Conservation (phyloP, 2,113 vertebrate species). For the Colossoma macropomum region DNA sequence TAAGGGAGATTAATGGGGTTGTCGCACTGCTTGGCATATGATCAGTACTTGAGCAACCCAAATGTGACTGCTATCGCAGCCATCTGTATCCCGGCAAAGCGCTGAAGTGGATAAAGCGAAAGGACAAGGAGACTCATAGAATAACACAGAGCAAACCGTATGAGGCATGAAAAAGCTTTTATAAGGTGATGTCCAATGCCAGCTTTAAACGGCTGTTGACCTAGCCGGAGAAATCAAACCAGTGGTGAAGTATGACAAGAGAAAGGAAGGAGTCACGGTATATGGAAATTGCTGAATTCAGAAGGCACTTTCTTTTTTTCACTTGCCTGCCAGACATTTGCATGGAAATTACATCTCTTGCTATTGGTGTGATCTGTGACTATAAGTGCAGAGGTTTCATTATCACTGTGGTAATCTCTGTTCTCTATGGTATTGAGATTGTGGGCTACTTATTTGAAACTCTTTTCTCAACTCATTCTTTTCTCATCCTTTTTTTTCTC, state of each 20-base stretch:
- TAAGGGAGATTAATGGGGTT: slow-evolving; percentile 86
- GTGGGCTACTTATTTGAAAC: slow-evolving; percentile 33
- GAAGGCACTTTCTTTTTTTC: slow-evolving; percentile 44
- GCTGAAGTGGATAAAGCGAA: slow-evolving; percentile 70
- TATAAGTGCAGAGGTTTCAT: slow-evolving; percentile 61
- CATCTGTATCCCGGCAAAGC: slow-evolving; percentile 76
- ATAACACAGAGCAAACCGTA: slow-evolving; percentile 69
- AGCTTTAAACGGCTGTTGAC: slow-evolving; percentile 57
- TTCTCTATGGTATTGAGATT: slow-evolving; percentile 36
- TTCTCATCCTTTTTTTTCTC: slow-evolving; percentile 29
- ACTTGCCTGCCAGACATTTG: slow-evolving; percentile 70
- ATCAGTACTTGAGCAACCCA: slow-evolving; percentile 77
- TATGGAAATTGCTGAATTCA: slow-evolving; percentile 62
- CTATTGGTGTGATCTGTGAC: slow-evolving; percentile 57
- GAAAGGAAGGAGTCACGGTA: slow-evolving; percentile 58
- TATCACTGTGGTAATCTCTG: slow-evolving; percentile 71
- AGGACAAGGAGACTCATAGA: slow-evolving; percentile 57
- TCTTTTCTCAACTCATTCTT: slow-evolving; percentile 28
- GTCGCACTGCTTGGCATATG: slow-evolving; percentile 77
- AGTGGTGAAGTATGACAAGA: slow-evolving; percentile 68
- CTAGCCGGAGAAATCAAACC: slow-evolving; percentile 65
- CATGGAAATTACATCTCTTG: slow-evolving; percentile 76
- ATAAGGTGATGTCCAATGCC: slow-evolving; percentile 61
- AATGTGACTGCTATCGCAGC: slow-evolving; percentile 81
- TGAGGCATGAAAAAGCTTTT: slow-evolving; percentile 47